These are phyloP conservation scores for Tinamus guttatus DNA, from an alignment of 2,113 vertebrate species.

Conservation along the genomic window DNA sequence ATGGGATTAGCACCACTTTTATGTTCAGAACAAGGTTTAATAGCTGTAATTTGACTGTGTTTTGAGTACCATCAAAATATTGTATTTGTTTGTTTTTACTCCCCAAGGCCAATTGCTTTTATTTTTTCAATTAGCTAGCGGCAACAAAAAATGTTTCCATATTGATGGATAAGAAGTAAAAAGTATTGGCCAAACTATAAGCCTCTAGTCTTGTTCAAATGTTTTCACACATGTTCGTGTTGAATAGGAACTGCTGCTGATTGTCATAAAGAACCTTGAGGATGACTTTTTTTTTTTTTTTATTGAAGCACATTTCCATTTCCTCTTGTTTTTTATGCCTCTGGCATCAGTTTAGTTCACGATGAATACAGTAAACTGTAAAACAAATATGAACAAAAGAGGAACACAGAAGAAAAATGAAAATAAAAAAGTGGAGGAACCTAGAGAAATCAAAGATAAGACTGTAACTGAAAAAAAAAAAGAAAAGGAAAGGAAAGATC, in stretches of 20 bases:
- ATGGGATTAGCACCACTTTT: conserved; percentile 34
- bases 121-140: not conserved
- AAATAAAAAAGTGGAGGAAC: not conserved
- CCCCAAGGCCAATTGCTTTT: not conserved
- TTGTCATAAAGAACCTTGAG: not conserved
- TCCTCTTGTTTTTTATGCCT: not conserved
- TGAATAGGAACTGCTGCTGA: not conserved
- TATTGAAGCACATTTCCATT: not conserved
- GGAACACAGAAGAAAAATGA: not conserved
- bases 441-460: not conserved
- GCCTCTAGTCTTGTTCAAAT: not conserved
- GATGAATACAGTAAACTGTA: not conserved
- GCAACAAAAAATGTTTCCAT: not conserved
- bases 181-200: not conserved
- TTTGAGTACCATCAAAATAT: not conserved
- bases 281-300: not conserved
- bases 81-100: not conserved
- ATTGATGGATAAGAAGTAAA: not conserved
- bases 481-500: not conserved
- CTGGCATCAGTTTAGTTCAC: not conserved
- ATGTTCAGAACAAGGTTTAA: conserved; percentile 32
- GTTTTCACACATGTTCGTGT: not conserved
- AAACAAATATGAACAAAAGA: not conserved
- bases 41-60: conserved; percentile 19
- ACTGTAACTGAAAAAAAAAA: not conserved